Base-by-base conservation (phyloP, 2,113 vertebrate genomes). In the Thymallus thymallus region DNA sequence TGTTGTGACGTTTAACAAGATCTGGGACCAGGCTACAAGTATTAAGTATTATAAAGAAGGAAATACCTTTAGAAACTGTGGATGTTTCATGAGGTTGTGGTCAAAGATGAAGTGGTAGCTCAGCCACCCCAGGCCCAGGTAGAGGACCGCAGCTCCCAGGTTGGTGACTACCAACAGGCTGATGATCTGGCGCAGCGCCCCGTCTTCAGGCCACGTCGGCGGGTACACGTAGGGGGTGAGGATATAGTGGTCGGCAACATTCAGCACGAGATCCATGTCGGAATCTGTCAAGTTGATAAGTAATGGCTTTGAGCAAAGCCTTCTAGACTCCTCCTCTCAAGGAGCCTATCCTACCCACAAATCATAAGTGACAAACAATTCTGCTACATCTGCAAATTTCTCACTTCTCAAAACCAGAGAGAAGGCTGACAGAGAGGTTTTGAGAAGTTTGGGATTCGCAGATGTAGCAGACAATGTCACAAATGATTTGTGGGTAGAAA, bases 21-120 rank as follows among this genome's bases (percentile, higher is more conserved):
- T 41, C 35, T 41, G 9, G 35, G 35, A 41, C 35, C 35, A 9
- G 35, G 35, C 35, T 41, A 41, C 35, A 41, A 41, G 9, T 41
- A 41, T 41, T 41, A 35, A 4, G 58, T 23, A 13, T 4, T 13
- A 41, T 41, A 51, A 30, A 60, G 3, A 32, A 30, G 4, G 16
- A 84, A 91, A 48, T 87, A 99, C 98, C 95, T 98, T 90, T 71
- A 99, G 88, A 90, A 98, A 99, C 26, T 97, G 97, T 0, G 97
- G 96, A 71, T 99, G 97, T 14, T 96, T 94, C 94, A 88, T 96
- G 60, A 99, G 92, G 0, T 86, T 84, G 67, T 98, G 98, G 87
- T 99, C 95, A 30, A 94, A 99, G 83, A 99, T 77, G 72, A 97
- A 92, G 82, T 83, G 96, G 86, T 97, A 99, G 90, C 91, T 97